Conservation (phyloP, 2,797 vertebrate species). For the Squalus acanthias region DNA sequence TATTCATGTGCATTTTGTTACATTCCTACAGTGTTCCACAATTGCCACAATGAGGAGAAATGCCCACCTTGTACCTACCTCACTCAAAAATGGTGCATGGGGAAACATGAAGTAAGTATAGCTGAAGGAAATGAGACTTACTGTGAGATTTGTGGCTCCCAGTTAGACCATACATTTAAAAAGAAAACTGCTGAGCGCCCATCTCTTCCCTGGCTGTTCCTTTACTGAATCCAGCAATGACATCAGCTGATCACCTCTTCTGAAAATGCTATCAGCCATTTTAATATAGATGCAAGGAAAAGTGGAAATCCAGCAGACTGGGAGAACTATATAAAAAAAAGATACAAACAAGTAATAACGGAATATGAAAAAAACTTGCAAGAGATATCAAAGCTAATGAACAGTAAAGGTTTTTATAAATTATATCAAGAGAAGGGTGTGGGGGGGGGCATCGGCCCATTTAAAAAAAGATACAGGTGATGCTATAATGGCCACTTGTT, state of each 20-base stretch:
- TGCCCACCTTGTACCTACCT: conserved; percentile 96
- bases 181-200: not conserved
- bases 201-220: not conserved
- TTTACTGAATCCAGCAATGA: not conserved
- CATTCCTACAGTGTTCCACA: conserved; percentile 78
- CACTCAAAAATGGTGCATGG: conserved; percentile 97
- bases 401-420: not conserved
- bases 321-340: not conserved
- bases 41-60: conserved; percentile 91
- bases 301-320: not conserved
- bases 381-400: not conserved
- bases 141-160: not conserved
- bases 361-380: not conserved
- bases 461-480: too few relatives aligned
- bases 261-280: not conserved
- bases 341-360: not conserved
- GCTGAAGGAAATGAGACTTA: not conserved
- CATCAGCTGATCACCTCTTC: not conserved
- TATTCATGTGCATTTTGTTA: not conserved
- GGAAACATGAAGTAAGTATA: conserved; percentile 87
- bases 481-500: too few relatives aligned
- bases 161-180: not conserved
- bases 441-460: too few relatives aligned
- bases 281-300: not conserved
- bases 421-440: not conserved